These are phyloP conservation scores for Andricus grossulariae DNA, from an alignment of 1,140 invertebrate genomes.

Conservation along the genomic window DNA sequence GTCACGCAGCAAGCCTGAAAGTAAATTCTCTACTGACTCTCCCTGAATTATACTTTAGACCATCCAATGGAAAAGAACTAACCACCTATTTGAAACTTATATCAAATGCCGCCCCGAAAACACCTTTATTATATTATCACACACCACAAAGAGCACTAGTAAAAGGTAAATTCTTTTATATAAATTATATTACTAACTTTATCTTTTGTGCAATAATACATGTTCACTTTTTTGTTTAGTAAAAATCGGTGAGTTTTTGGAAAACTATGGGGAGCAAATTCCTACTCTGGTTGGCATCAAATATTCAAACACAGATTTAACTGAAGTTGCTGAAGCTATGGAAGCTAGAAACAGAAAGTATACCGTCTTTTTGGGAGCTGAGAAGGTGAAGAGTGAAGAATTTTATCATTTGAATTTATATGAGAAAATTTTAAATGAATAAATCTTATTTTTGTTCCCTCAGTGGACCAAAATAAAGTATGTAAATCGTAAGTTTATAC, in stretches of 20 bases:
- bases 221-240: conserved; percentile 76
- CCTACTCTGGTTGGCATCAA: conserved; percentile 87
- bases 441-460: no score
- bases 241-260: conserved; percentile 83
- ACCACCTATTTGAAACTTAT: conserved; percentile 83
- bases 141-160: conserved; percentile 84
- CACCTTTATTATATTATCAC: conserved; percentile 90
- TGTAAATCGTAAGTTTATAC: no score
- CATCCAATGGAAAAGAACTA: conserved; percentile 79
- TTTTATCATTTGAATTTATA: not conserved
- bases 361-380: conserved; percentile 78
- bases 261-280: conserved; percentile 77
- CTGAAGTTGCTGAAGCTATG: conserved; percentile 79
- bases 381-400: conserved; percentile 58
- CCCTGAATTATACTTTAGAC: conserved; percentile 87
- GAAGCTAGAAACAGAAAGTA: conserved; percentile 75
- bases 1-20: conserved; percentile 82
- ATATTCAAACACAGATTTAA: conserved; percentile 82
- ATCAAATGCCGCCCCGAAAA: conserved; percentile 84
- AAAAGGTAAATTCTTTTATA: conserved; percentile 76
- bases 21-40: conserved; percentile 86
- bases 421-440: not conserved
- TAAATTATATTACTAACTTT: conserved; percentile 15
- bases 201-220: not conserved
- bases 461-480: no score